Conservation (phyloP, 37 sponge, comb jelly and placozoan species). For the Cliona cf. orientalis region DNA sequence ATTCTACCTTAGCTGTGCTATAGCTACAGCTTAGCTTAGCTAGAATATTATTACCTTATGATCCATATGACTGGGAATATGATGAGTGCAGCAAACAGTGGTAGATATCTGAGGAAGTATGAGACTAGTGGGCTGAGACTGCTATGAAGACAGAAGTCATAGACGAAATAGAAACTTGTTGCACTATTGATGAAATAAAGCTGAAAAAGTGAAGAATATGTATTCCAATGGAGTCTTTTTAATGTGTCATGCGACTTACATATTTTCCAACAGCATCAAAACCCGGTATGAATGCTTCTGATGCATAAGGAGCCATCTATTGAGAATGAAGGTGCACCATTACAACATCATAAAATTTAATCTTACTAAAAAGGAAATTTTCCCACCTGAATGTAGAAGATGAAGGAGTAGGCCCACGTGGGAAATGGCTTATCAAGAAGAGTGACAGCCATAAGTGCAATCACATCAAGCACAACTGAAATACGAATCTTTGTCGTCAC, state of each 20-base stretch:
- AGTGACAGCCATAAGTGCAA: constrained; percentile 4
- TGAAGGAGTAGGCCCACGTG: constrained; percentile 30
- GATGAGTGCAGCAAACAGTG: constrained; percentile 34
- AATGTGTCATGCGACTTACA: constrained; percentile 43
- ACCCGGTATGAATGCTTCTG: constrained; percentile 38
- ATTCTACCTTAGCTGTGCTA: background rate
- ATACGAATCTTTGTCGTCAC: background rate
- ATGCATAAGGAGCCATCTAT: constrained; percentile 49
- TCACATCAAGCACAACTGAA: constrained; percentile 25
- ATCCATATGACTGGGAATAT: constrained; percentile 17
- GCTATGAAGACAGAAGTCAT: constrained; percentile 81
- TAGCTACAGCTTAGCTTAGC: background rate
- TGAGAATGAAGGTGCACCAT: background rate
- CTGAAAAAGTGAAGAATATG: constrained; percentile 23
- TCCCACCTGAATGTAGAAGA: constrained; percentile 75
- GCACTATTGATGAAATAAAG: constrained; percentile 69
- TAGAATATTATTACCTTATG: constrained; percentile 27
- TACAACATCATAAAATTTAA: background rate
- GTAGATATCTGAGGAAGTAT: constrained; percentile 69
- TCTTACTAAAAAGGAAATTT: background rate
- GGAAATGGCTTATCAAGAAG: constrained; percentile 34
- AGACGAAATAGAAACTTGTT: constrained; percentile 71
- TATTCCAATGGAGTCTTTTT: background rate
- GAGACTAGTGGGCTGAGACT: constrained; percentile 54
- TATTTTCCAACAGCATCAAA: constrained; percentile 44